Percentiles rank a stretch among this genome's conserved stretches.
Evolutionary conservation across 2,797 vertebrate genomes (phyloP).

Genomic region (Silurus aristotelis): DNA sequence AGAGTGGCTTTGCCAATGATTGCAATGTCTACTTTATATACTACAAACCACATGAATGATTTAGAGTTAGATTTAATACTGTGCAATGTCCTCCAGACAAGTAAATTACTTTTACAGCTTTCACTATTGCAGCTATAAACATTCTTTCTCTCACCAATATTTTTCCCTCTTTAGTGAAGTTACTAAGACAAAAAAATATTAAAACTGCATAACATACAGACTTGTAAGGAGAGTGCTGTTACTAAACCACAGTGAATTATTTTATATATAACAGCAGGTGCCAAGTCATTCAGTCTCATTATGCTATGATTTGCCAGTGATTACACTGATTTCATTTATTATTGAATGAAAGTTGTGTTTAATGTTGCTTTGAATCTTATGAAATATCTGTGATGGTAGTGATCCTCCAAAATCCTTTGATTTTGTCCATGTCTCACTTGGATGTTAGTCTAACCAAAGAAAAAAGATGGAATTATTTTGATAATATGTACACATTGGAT

Average conservation of each 20-base stretch:
- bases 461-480: background rate
- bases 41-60: background rate
- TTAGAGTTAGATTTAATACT: background rate
- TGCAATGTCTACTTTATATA: background rate
- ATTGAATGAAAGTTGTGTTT: background rate
- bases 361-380: background rate
- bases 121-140: background rate
- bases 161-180: background rate
- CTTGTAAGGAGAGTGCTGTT: background rate
- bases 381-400: background rate
- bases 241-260: background rate
- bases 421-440: background rate
- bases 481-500: background rate
- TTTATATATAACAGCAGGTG: background rate
- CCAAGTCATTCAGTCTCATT: background rate
- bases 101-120: background rate
- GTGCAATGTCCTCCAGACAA: background rate
- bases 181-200: background rate
- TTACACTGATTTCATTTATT: background rate
- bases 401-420: background rate
- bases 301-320: background rate
- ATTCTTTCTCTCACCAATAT: background rate
- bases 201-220: background rate
- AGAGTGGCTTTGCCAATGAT: background rate
- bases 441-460: background rate